phyloP scores from a whole-genome alignment of 2,113 vertebrate genomes.

The Zingel zingel region DNA sequence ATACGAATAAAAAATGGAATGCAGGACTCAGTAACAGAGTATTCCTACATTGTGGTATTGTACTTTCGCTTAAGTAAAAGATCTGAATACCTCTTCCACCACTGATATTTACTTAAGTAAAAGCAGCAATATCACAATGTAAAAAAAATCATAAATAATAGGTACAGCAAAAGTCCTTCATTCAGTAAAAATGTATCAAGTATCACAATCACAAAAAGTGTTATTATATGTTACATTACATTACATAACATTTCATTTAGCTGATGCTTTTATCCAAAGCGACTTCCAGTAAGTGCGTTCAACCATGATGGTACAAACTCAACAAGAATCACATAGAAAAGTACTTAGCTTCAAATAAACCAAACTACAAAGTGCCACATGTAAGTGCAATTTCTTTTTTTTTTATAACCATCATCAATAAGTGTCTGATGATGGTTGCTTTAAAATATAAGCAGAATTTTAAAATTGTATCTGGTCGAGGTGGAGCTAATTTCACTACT shows the following conservation, averaged over 20 bases:
- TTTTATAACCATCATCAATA: too few species aligned
- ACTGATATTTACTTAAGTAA: not conserved
- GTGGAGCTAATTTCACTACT: not conserved
- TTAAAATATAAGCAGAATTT: not conserved
- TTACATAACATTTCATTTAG: too few species aligned
- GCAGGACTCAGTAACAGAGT: not conserved
- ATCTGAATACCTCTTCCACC: not conserved
- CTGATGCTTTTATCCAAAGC: too few species aligned
- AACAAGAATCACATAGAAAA: too few species aligned
- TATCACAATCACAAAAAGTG: not conserved
- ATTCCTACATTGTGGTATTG: not conserved
- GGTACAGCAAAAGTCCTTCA: not conserved
- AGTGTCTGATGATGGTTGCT: not conserved
- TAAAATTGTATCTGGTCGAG: not conserved
- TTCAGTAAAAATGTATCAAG: not conserved
- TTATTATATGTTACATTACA: not conserved
- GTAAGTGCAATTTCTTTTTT: too few species aligned
- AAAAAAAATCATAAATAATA: not conserved
- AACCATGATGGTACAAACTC: too few species aligned
- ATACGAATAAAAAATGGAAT: too few species aligned
- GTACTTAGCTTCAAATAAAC: too few species aligned
- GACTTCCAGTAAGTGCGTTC: too few species aligned
- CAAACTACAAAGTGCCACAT: too few species aligned
- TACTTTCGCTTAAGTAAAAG: not conserved
- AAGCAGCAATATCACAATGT: not conserved